Evolutionary conservation across 1,140 invertebrate genomes (phyloP).

Genomic region (Ctenoplectra terminalis): DNA sequence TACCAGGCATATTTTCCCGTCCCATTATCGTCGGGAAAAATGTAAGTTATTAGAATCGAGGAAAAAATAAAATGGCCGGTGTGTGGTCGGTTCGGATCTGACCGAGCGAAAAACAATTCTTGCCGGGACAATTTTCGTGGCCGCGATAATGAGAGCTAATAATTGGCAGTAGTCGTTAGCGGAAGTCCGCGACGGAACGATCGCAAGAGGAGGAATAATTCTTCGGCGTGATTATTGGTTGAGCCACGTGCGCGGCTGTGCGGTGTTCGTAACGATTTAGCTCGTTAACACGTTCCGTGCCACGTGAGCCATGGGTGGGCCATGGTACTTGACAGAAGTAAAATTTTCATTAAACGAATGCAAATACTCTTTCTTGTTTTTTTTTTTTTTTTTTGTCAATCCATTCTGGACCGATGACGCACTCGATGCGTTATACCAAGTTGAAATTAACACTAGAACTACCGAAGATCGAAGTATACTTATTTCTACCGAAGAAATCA

Average conservation of each 20-base stretch:
- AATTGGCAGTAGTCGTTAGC: slow-evolving; percentile 57
- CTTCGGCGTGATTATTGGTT: not conserved
- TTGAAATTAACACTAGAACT: no score
- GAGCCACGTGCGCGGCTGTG: not conserved
- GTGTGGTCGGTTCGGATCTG: slow-evolving; percentile 7
- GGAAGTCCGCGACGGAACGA: slow-evolving; percentile 58
- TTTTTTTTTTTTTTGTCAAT: no score
- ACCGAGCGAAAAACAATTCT: slow-evolving; percentile 50
- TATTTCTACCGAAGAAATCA: no score
- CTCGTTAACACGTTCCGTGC: no score
- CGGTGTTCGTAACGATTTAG: not conserved
- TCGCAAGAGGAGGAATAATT: slow-evolving; percentile 44
- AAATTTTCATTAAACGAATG: no score
- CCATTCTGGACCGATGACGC: no score
- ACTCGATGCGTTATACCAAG: no score
- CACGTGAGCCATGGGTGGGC: no score
- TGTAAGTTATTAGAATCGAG: slow-evolving; percentile 24
- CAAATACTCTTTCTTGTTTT: no score
- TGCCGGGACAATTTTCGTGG: slow-evolving; percentile 57
- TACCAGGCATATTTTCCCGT: slow-evolving; percentile 34
- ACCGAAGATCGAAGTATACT: no score
- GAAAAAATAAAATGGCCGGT: not conserved
- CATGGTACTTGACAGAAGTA: no score
- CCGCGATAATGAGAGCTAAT: slow-evolving; percentile 63
- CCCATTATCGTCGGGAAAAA: slow-evolving; percentile 22